These are phyloP conservation scores for Microcebus ravelobensis DNA, from an alignment of 2,113 vertebrate species.

Conservation along the genomic window DNA sequence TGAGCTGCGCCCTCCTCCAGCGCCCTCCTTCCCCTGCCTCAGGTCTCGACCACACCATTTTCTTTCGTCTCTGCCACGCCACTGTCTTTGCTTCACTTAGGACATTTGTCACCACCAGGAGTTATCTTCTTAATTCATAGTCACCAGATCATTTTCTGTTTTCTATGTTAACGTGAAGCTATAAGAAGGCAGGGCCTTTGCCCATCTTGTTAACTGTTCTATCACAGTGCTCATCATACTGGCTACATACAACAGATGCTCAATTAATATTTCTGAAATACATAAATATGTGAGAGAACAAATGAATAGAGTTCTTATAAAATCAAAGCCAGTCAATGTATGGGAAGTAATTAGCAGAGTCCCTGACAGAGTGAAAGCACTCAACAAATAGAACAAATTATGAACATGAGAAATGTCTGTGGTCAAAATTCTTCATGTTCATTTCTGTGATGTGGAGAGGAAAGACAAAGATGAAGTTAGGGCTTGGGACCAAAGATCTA, in stretches of 20 bases:
- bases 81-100: background rate
- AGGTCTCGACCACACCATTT: background rate
- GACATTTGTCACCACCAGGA: background rate
- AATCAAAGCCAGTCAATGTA: background rate
- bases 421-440: too few species aligned
- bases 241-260: background rate
- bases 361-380: background rate
- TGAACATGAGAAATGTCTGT: background rate
- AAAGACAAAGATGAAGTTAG: background rate
- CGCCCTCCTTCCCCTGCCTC: background rate
- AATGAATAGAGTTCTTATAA: background rate
- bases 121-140: background rate
- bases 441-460: background rate
- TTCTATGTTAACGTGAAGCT: background rate
- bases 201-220: too few species aligned
- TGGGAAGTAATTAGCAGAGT: background rate
- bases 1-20: fast-evolving
- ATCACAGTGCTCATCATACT: background rate
- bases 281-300: background rate
- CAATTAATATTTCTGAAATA: background rate
- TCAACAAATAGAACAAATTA: background rate
- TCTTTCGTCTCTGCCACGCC: background rate
- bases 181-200: background rate
- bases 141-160: background rate
- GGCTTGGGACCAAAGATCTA: background rate